Conservation (phyloP, 2,113 vertebrate genomes). For the Amblyopsis rosae region DNA sequence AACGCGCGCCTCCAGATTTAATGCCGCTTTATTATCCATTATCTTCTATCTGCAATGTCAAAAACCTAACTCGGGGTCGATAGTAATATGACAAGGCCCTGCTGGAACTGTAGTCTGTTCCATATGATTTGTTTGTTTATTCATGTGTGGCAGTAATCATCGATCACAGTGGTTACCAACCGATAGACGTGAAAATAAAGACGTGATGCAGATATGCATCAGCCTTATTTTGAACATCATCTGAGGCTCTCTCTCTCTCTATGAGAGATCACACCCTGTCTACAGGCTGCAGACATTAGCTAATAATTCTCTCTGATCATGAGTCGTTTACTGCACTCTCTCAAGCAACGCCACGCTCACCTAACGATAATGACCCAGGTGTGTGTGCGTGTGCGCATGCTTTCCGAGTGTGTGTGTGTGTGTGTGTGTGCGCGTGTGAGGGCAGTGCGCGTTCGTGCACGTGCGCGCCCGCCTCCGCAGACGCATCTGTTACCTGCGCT, state of each 20-base stretch:
- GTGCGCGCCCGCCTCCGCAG: constrained; percentile 2
- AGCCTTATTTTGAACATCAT: constrained; percentile 40
- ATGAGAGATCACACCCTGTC: constrained; percentile 50
- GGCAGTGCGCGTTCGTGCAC: not conserved
- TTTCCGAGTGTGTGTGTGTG: constrained; percentile 9
- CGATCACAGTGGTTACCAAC: constrained; percentile 44
- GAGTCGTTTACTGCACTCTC: constrained; percentile 58
- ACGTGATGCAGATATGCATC: constrained; percentile 50
- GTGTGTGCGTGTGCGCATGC: constrained; percentile 17
- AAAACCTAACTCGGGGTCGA: constrained; percentile 61
- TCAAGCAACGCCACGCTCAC: constrained; percentile 37
- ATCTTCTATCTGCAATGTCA: constrained; percentile 50
- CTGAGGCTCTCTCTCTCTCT: not conserved
- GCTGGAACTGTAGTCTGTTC: not conserved
- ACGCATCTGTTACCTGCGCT: constrained; percentile 61
- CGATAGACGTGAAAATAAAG: constrained; percentile 25
- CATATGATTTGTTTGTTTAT: not conserved
- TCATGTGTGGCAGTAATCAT: constrained; percentile 20
- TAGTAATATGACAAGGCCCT: constrained; percentile 35
- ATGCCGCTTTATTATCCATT: constrained; percentile 59
- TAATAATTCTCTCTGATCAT: constrained; percentile 64
- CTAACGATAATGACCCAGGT: constrained; percentile 63
- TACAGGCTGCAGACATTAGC: constrained; percentile 61
- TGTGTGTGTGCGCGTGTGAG: constrained; percentile 9
- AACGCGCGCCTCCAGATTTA: constrained; percentile 40